A percentile compares a stretch with the other conserved stretches of the same genome.
phyloP scores from a whole-genome alignment of 2,888 invertebrate genomes.

The Megastigmus dorsalis region DNA sequence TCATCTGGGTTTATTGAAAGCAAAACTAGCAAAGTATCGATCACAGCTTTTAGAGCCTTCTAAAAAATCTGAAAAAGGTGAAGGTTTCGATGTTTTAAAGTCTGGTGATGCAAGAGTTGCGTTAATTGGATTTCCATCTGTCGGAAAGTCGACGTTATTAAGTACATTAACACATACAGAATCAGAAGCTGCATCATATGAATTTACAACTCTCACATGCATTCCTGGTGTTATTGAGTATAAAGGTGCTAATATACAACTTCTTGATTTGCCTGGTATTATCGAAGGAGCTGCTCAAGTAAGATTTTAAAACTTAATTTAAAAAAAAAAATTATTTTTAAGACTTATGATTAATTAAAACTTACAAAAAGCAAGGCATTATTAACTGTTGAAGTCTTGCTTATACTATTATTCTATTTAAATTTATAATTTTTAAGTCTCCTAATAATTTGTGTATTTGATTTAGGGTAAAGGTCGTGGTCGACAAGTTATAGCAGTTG shows the following conservation, averaged over 20 bases:
- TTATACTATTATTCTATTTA: too few species aligned
- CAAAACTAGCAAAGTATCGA: conserved; percentile 95
- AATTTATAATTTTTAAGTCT: neutral
- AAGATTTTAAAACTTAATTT: conserved; percentile 36
- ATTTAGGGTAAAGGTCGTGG: conserved; percentile 89
- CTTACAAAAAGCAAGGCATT: neutral
- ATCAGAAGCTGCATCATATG: conserved; percentile 97
- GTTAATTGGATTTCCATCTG: conserved; percentile 98
- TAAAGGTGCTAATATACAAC: conserved; percentile 98
- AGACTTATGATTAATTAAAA: neutral
- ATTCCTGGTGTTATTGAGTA: conserved; percentile 99
- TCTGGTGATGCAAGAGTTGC: conserved; percentile 99
- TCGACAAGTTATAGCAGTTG: conserved; percentile 97
- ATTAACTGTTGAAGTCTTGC: too few species aligned
- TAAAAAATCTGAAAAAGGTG: conserved; percentile 95
- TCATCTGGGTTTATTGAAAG: conserved; percentile 97
- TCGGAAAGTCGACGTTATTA: conserved; percentile 97
- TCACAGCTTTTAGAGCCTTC: conserved; percentile 95
- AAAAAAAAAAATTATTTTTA: too few species aligned
- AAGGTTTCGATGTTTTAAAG: conserved; percentile 99
- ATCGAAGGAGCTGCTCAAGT: conserved; percentile 98
- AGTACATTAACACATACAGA: conserved; percentile 97
- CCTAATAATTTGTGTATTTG: neutral
- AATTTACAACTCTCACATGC: conserved; percentile 98
- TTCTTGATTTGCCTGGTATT: conserved; percentile 98